Evolutionary conservation across 92 coral and sea anemone species (phyloP).

Genomic region (Micromussa lordhowensis): DNA sequence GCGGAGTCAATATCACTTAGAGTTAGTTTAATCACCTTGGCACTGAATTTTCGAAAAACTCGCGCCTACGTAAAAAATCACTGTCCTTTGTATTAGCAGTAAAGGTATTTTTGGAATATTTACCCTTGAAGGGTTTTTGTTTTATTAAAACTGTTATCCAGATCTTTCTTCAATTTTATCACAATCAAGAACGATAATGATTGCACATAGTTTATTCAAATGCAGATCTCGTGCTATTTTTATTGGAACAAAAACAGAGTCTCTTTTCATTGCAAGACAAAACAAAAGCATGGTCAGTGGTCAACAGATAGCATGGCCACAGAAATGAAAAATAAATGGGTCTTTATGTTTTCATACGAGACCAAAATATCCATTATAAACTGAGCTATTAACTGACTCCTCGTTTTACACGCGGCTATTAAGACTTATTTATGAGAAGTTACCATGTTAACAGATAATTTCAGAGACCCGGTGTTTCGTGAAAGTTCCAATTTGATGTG

Average conservation of each 20-base stretch:
- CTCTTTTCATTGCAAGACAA: background rate
- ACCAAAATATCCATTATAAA: background rate
- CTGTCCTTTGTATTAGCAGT: too few relatives aligned
- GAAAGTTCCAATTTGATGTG: conserved; percentile 24
- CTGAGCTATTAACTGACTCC: background rate
- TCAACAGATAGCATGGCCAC: background rate
- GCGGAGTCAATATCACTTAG: background rate
- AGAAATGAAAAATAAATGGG: background rate
- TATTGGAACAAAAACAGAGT: background rate
- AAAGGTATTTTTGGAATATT: too few relatives aligned
- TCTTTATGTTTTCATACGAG: background rate
- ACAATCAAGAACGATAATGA: background rate
- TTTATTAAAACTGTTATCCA: background rate
- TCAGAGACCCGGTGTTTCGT: background rate
- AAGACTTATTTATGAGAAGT: background rate
- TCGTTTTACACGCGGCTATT: background rate
- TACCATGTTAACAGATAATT: background rate
- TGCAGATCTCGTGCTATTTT: background rate
- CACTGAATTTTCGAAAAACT: background rate
- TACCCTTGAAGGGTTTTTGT: background rate
- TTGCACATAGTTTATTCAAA: background rate
- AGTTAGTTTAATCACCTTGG: background rate
- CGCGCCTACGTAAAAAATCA: background rate
- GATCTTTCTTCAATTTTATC: background rate
- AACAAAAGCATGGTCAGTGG: background rate